These are phyloP conservation scores for Aporrectodea caliginosa DNA, from an alignment of 1,140 invertebrate genomes.

Conservation along the genomic window DNA sequence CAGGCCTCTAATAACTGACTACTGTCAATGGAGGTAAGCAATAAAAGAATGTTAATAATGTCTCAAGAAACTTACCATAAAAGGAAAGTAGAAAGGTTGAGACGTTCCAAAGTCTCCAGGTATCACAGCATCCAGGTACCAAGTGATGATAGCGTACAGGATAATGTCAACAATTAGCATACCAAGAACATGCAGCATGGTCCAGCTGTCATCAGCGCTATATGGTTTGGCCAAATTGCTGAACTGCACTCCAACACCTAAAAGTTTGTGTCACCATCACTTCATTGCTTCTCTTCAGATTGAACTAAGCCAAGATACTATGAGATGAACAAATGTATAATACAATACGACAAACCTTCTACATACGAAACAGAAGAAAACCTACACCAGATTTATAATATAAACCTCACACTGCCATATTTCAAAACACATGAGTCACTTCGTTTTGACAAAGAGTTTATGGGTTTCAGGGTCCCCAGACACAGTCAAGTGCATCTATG, in stretches of 20 bases:
- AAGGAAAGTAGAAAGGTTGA: no score
- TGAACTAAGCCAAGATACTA: background rate
- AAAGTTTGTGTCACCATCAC: background rate
- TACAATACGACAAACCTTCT: background rate
- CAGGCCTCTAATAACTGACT: no score
- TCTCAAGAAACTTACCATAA: constrained; percentile 52
- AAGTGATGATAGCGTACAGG: constrained; percentile 52
- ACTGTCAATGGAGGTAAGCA: no score
- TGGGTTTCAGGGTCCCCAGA: no score
- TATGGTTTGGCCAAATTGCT: constrained; percentile 39
- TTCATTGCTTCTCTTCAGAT: background rate
- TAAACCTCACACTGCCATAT: background rate
- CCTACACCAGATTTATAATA: background rate
- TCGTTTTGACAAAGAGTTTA: no score
- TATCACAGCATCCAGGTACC: constrained; percentile 62
- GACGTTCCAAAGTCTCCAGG: constrained; percentile 61
- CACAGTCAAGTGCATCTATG: no score
- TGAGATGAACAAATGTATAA: background rate
- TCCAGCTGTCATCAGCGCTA: constrained; percentile 49
- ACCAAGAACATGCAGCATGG: constrained; percentile 51
- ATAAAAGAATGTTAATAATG: no score
- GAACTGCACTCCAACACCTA: constrained; percentile 48
- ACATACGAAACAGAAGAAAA: background rate
- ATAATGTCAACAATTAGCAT: constrained; percentile 61
- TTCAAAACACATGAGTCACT: no score